Evolutionary conservation across 2,113 vertebrate species (phyloP), one percentile per base, ranked within the genome.

Genomic region (Brachirus orientalis): DNA sequence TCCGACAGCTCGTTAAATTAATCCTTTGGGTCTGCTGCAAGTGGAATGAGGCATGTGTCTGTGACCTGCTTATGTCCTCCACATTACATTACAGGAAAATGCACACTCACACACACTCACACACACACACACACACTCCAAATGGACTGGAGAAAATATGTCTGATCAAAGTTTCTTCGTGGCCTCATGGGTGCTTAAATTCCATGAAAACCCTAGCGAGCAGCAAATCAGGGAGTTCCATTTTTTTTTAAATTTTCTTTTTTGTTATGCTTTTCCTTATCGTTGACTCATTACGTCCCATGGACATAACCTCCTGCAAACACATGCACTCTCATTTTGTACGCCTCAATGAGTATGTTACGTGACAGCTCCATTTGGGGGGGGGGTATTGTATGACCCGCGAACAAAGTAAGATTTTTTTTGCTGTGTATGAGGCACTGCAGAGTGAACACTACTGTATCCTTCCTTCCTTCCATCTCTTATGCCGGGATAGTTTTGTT

Each of bases 1-100:
- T 89, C 84, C 72, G 89, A 91, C 90, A 91, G 88, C 88, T 92
- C 80, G 89, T 91, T 93, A 90, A 91, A 91, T 90, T 88, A 89
- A 91, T 93, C 92, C 87, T 89, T 70, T 78, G 83, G 88, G 89
- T 87, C 69, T 77, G 86, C 87, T 81, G 87, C 69, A n/a, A 87
- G 86, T 76, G 80, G 87, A 90, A 87, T 86, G 87, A 89, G 84
- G 67, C 86, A 75, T 88, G 85, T 87, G 86, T 85, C 72, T 87
- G 84, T 89, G 88, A 88, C 90, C 87, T 88, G 88, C 81, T 91
- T 89, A 77, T 90, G 87, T 90, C 89, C 90, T 90, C 82, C 63
- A 79, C 82, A 74, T 83, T 85, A 80, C 77, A 80, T 74, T 76
- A 81, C 57, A 76, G 55, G 33, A 46, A 69, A 44, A 69, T 20